Evolutionary conservation across 1,140 invertebrate genomes (phyloP).

Genomic region (Ceratoteleas bidentatus): DNA sequence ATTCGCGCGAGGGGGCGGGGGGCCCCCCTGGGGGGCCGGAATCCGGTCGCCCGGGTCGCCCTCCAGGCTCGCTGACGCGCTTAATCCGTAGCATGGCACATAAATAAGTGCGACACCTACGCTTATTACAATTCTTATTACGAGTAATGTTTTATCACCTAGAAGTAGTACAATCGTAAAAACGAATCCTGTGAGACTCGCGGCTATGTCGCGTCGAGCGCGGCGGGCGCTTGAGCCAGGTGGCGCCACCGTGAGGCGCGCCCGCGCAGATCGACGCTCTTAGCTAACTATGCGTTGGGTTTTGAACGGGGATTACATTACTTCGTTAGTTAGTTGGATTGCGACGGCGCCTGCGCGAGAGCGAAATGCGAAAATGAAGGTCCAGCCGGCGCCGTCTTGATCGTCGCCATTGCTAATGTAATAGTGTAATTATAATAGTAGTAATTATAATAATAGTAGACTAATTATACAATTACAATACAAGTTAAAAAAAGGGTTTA

Average conservation of each 20-base stretch:
- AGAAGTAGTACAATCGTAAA: conserved; percentile 77
- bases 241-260: conserved; percentile 45
- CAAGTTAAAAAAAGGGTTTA: too few relatives aligned
- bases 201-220: conserved; percentile 42
- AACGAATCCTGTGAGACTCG: conserved; percentile 77
- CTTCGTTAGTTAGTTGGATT: conserved; percentile 69
- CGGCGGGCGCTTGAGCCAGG: conserved; percentile 33
- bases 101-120: conserved; percentile 73
- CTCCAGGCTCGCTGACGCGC: too few relatives aligned
- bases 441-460: too few relatives aligned
- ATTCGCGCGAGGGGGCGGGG: too few relatives aligned
- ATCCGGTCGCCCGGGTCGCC: too few relatives aligned
- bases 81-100: conserved; percentile 71
- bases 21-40: too few relatives aligned
- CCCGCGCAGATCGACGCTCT: too few relatives aligned
- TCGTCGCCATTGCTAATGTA: conserved; percentile 10
- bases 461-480: too few relatives aligned
- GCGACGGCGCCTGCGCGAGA: conserved; percentile 32
- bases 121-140: conserved; percentile 64
- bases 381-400: conserved; percentile 39
- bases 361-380: conserved; percentile 2
- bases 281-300: too few relatives aligned
- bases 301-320: too few relatives aligned
- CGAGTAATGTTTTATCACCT: conserved; percentile 47
- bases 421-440: too few relatives aligned